Evolutionary conservation across 1,140 invertebrate genomes (phyloP).

Genomic region (Temnothorax longispinosus): DNA sequence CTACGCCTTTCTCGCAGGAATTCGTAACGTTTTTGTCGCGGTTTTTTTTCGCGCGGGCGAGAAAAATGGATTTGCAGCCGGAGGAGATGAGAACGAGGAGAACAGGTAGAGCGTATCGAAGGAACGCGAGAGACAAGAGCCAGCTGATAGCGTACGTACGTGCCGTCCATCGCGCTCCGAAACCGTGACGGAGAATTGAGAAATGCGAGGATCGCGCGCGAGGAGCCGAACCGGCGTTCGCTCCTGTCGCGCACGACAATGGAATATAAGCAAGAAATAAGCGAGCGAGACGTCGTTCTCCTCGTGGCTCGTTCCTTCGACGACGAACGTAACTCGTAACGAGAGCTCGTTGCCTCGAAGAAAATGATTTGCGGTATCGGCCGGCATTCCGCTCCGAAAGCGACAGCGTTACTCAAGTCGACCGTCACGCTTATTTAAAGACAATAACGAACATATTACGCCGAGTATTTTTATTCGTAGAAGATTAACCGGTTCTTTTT

Average conservation of each 20-base stretch:
- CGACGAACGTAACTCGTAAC: neutral
- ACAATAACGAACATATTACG: neutral
- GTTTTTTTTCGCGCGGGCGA: constrained; percentile 6
- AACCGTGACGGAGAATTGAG: constrained; percentile 31
- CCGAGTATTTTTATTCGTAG: neutral
- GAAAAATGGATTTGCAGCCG: neutral
- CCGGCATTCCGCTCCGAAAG: constrained; percentile 19
- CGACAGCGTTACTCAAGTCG: neutral
- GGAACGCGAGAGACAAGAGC: neutral
- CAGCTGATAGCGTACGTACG: constrained; percentile 38
- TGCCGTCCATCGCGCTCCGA: neutral
- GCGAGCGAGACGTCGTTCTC: neutral
- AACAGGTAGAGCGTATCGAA: neutral
- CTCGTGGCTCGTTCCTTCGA: neutral
- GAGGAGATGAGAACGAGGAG: neutral
- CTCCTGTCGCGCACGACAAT: neutral
- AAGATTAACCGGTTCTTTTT: neutral
- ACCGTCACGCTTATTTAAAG: constrained; percentile 6
- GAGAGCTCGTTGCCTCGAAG: neutral
- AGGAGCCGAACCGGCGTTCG: too few relatives aligned
- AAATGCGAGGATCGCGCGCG: neutral
- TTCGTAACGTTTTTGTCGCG: neutral
- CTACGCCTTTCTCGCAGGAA: neutral
- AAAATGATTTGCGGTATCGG: neutral
- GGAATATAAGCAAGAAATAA: neutral